These are phyloP conservation scores for Fragum whitleyi DNA, from an alignment of 2,888 invertebrate genomes.

Conservation along the genomic window DNA sequence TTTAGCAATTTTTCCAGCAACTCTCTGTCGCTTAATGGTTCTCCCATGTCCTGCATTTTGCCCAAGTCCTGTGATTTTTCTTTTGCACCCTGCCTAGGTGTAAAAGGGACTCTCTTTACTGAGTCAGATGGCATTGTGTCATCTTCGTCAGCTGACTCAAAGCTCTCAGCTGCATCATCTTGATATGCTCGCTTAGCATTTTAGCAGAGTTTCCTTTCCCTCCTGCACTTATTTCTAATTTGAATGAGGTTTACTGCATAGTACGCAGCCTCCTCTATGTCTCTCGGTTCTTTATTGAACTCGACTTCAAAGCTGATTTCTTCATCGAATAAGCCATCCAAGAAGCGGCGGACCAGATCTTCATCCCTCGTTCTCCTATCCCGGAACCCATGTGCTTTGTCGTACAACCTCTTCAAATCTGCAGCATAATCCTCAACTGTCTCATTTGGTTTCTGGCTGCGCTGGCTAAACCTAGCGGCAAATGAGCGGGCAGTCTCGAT, in stretches of 20 bases:
- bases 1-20: not conserved
- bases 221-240: not conserved
- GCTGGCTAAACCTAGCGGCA: slow-evolving; percentile 43
- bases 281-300: slow-evolving; percentile 3
- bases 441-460: slow-evolving; percentile 46
- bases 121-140: not conserved
- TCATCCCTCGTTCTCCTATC: slow-evolving; percentile 6
- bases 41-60: not conserved
- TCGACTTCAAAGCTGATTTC: slow-evolving; percentile 17
- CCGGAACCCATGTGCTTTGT: slow-evolving; percentile 8
- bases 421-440: slow-evolving; percentile 56
- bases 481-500: slow-evolving; percentile 56
- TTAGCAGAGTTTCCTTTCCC: not conserved
- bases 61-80: not conserved
- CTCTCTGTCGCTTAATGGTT: not conserved
- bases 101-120: slow-evolving; percentile 12
- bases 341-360: slow-evolving; percentile 13
- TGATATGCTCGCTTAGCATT: not conserved
- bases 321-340: slow-evolving; percentile 11
- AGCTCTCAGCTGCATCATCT: not conserved
- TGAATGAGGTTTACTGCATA: slow-evolving; percentile 5
- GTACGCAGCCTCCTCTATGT: slow-evolving; percentile 12
- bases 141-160: not conserved
- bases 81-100: not conserved
- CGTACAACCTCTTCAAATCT: slow-evolving; percentile 52